Evolutionary conservation across 2,888 invertebrate species (phyloP), one percentile per base, ranked within the genome.

Genomic region (Zygaena filipendulae): DNA sequence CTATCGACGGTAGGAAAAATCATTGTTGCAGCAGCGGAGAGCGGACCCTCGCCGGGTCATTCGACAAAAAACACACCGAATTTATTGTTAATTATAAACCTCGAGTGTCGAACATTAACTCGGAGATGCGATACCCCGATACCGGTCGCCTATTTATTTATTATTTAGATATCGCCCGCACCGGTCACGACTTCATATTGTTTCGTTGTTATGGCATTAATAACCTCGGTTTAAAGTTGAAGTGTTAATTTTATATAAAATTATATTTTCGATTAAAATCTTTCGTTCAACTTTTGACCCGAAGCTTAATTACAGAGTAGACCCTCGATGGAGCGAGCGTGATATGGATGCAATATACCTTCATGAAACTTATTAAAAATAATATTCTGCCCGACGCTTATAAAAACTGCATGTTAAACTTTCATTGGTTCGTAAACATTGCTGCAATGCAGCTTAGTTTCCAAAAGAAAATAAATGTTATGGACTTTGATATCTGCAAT

Each of bases 61-160:
- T 49, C 52, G 47, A 69, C 70, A 75, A 77, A 77, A 79, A 79
- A 75, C 66, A 62, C 45, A 58, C 64, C 67, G 60, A 77, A 79
- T 79, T 79, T 77, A 79, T 77, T 74, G 77, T 79, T 79, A 77
- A 79, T 79, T 79, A 77, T 75, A 79, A 79, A 77, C 77, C 59
- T 77, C 68, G 53, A 59, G 55, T 63, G 60, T 50, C 51, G 68
- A 67, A 66, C 70, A 79, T 77, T 79, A 79, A 69, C 67, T 56
- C 57, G 54, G 59, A 69, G 75, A 75, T 77, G 62, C 71, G 66
- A 58, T 59, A 59, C 55, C 45, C 45, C 51, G 75, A 77, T 75
- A 74, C 55, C 38, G 57, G 53, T 48, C 57, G 61, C 71, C 72
- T 77, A 77, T 77, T 75, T 75, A 77, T 77, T 75, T 77, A 79